Conservation (phyloP, 2,113 vertebrate species). For the Haemorhous mexicanus region DNA sequence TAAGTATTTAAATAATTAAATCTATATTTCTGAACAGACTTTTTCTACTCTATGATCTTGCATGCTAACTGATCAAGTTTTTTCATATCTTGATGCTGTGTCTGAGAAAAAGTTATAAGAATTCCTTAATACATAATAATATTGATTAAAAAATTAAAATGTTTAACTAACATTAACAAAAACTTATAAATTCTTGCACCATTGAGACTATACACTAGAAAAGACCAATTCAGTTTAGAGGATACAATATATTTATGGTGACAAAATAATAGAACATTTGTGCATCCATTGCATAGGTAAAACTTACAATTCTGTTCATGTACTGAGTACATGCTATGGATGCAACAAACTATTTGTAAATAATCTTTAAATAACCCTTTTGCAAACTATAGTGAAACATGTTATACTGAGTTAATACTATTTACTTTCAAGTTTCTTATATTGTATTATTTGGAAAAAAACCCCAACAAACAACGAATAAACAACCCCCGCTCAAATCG, state of each 20-base stretch:
- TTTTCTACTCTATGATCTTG: not conserved
- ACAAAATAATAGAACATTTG: not conserved
- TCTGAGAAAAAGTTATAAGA: not conserved
- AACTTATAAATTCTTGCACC: not conserved
- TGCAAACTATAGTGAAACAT: not conserved
- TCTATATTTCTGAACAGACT: not conserved
- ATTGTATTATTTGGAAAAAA: not conserved
- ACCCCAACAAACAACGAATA: fast-evolving
- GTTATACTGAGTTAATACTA: not conserved
- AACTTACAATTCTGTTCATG: not conserved
- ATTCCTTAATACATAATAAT: not conserved
- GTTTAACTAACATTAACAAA: not conserved
- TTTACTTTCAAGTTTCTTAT: not conserved
- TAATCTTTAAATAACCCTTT: not conserved
- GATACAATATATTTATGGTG: not conserved
- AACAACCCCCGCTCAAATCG: fast-evolving
- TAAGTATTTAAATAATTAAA: not conserved
- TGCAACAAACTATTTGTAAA: not conserved
- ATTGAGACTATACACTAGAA: not conserved
- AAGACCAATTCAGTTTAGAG: not conserved
- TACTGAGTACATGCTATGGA: not conserved
- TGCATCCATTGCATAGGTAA: not conserved
- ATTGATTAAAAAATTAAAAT: not conserved
- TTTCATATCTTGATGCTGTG: not conserved
- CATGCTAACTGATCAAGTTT: not conserved